Base-by-base conservation (phyloP, 2,797 vertebrate species). In the Poeciliopsis paucimaculata region DNA sequence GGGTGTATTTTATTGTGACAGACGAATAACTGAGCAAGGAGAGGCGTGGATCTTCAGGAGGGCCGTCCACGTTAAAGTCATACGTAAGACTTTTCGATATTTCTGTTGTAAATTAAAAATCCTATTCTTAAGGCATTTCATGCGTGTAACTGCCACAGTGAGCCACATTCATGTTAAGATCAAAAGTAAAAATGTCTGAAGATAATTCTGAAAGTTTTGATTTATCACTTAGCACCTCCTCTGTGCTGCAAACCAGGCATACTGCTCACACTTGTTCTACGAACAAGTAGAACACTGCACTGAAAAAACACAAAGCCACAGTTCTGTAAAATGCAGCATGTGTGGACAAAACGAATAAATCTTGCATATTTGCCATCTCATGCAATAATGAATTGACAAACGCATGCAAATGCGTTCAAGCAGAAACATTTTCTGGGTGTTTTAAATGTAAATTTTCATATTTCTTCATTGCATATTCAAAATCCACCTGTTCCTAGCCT, bases 1-100 rank as follows among this genome's bases (percentile, higher is more conserved):
- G 0, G 83, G 68, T 10, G 57, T 90, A 0, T 94, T 79, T 83
- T 94, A 93, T 87, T 95, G 95, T 79, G 93, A 95, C 18, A 81
- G 78, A 84, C 72, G 66, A 62, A 78, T 85, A 20, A 47, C 0
- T 20, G 89, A 93, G 5, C 8, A 47, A 34, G 89, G 83, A 76
- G 39, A 88, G 13, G 66, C 0, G 0, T 93, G 93, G 94, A 93
- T 60, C 16, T 68, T 90, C 39, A 91, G 93, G 83, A 94, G 90
- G 12, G 66, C 89, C 15, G 86, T 94, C 31, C 64, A 80, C 0
- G 85, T 89, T 57, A 88, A 11, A 23, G 90, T 66, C 57, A 43
- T 87, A 80, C 18, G 95, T 95, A 87, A 91, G 94, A 41, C 15
- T 12, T 23, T 41, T 68, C 4, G 3, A 12, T 13, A 68, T 26